Percentiles rank a stretch among this genome's conserved stretches.
phyloP scores from a whole-genome alignment of 2,113 vertebrate species.

The Chaetodon trifascialis region DNA sequence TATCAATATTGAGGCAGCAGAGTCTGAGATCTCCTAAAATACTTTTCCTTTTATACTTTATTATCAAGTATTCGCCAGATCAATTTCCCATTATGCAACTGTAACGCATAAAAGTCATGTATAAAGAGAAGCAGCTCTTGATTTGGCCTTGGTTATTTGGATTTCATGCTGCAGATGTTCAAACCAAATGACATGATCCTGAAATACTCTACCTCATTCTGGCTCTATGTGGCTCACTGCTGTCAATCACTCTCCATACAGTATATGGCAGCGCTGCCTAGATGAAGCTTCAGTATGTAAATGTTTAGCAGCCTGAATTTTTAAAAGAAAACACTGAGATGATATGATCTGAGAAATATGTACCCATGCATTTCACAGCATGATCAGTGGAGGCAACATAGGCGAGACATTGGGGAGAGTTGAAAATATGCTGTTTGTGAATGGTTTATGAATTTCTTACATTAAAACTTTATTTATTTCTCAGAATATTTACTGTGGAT shows the following conservation, averaged over 20 bases:
- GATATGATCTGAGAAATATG: neutral
- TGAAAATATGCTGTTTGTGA: neutral
- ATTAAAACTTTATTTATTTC: no score
- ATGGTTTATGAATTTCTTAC: neutral
- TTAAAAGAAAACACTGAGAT: neutral
- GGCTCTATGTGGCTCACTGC: neutral
- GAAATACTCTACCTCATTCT: neutral
- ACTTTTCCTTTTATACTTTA: no score
- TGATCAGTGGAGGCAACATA: neutral
- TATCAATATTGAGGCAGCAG: neutral
- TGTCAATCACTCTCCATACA: neutral
- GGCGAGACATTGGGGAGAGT: no score
- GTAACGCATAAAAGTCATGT: neutral
- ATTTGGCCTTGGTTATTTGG: neutral
- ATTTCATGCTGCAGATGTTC: neutral
- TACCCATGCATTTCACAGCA: neutral
- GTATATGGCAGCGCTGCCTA: neutral
- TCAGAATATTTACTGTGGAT: neutral
- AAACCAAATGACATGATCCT: neutral
- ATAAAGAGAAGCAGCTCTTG: neutral
- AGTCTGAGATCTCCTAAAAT: neutral
- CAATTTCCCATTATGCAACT: conserved; percentile 1
- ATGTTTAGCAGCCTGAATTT: neutral
- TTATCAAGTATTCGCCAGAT: neutral
- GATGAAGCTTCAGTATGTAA: neutral